Evolutionary conservation across 2,888 invertebrate species (phyloP).

Genomic region (Baronia brevicornis): DNA sequence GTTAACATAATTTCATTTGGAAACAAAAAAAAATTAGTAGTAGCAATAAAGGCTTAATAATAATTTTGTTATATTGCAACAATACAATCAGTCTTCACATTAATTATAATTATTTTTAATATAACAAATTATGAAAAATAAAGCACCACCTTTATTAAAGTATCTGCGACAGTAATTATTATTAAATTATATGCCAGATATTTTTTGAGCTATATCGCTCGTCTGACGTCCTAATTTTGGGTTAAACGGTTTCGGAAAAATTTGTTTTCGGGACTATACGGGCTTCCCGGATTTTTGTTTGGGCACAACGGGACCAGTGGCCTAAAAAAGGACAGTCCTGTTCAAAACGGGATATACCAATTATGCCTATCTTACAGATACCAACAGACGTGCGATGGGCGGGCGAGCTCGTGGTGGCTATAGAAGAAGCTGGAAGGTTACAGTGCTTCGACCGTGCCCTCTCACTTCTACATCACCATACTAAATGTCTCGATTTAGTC

Average conservation of each 20-base stretch:
- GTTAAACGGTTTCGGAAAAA: too few relatives aligned
- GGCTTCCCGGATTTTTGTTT: not conserved
- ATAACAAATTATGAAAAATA: too few relatives aligned
- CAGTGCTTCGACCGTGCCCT: constrained; percentile 67
- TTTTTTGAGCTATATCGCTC: too few relatives aligned
- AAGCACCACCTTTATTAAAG: not conserved
- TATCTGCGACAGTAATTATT: not conserved
- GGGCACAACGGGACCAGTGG: not conserved
- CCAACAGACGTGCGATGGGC: constrained; percentile 59
- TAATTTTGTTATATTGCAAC: too few relatives aligned
- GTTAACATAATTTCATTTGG: too few relatives aligned
- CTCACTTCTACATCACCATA: constrained; percentile 50
- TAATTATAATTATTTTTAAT: too few relatives aligned
- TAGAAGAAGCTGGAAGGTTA: constrained; percentile 54
- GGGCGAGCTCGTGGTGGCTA: constrained; percentile 48
- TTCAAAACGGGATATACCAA: not conserved
- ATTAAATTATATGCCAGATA: constrained; percentile 16
- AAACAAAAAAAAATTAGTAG: too few relatives aligned
- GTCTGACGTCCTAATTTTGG: too few relatives aligned
- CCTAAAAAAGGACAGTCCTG: not conserved
- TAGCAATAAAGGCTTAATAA: too few relatives aligned
- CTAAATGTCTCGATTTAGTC: constrained; percentile 53
- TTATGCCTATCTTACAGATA: constrained; percentile 34
- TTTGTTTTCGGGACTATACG: too few relatives aligned
- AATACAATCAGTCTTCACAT: too few relatives aligned